Conservation (phyloP, 2,888 invertebrate species). For the Lasioglossum oenotherae region DNA sequence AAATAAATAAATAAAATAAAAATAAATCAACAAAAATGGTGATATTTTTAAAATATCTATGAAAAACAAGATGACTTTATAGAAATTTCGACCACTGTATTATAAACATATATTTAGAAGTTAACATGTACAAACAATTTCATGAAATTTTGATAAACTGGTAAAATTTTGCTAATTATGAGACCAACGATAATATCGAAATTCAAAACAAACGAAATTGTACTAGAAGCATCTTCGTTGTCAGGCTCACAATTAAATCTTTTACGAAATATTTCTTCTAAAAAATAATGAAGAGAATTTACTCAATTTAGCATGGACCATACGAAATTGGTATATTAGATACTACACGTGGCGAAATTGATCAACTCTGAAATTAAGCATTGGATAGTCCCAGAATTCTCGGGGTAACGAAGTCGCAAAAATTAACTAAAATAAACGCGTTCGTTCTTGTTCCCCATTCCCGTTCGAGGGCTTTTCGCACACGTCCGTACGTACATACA, state of each 20-base stretch:
- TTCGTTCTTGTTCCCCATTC: neutral
- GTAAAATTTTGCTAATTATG: no score
- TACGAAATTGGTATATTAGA: no score
- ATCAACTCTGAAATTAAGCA: neutral
- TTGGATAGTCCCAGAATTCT: neutral
- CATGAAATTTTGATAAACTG: no score
- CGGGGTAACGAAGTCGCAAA: slow-evolving; percentile 3
- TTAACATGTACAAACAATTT: neutral
- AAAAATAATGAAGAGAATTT: neutral
- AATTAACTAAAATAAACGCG: neutral
- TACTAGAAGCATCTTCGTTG: neutral
- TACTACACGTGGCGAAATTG: neutral
- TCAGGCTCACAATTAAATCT: neutral
- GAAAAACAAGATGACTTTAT: no score
- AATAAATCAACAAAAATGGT: no score
- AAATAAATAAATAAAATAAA: no score
- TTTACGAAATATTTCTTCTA: neutral
- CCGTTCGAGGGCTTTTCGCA: neutral
- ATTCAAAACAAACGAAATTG: neutral
- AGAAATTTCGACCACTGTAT: no score
- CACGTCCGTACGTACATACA: neutral
- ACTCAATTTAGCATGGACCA: no score
- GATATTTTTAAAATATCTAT: no score
- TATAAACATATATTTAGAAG: neutral
- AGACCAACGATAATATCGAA: no score